phyloP scores from a whole-genome alignment of 2,113 vertebrate genomes.

The Ploceus nigricollis region DNA sequence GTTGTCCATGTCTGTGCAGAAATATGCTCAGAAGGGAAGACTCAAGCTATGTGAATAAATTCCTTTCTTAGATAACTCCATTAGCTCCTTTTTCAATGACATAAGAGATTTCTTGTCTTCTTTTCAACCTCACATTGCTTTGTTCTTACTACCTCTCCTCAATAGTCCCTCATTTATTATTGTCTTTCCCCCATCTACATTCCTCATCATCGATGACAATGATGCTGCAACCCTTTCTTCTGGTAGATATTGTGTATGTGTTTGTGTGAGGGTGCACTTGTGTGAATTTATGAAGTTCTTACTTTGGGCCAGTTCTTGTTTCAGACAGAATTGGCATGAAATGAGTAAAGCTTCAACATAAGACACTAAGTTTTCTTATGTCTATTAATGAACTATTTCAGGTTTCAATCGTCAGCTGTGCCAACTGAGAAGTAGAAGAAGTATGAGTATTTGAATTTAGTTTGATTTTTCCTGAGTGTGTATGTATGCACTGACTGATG shows the following conservation, averaged over 20 bases:
- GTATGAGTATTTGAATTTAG: background rate
- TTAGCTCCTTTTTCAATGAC: background rate
- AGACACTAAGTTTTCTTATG: background rate
- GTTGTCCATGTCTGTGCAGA: background rate
- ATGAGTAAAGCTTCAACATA: background rate
- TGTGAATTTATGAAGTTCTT: background rate
- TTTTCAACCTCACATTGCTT: background rate
- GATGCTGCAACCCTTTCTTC: background rate
- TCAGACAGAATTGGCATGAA: background rate
- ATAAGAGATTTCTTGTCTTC: background rate
- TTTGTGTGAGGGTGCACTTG: rapidly evolving
- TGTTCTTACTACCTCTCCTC: background rate
- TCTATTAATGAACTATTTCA: background rate
- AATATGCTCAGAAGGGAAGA: background rate
- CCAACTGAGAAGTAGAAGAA: background rate
- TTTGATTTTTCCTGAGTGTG: background rate
- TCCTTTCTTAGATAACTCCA: background rate
- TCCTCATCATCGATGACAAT: background rate
- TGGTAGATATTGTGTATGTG: background rate
- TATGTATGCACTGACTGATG: background rate
- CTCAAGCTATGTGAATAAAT: background rate
- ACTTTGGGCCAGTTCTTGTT: background rate
- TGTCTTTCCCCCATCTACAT: background rate
- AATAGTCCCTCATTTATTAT: background rate
- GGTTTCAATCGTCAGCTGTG: background rate